Conservation (phyloP, 2,113 vertebrate species). For the Beaufortia kweichowensis region DNA sequence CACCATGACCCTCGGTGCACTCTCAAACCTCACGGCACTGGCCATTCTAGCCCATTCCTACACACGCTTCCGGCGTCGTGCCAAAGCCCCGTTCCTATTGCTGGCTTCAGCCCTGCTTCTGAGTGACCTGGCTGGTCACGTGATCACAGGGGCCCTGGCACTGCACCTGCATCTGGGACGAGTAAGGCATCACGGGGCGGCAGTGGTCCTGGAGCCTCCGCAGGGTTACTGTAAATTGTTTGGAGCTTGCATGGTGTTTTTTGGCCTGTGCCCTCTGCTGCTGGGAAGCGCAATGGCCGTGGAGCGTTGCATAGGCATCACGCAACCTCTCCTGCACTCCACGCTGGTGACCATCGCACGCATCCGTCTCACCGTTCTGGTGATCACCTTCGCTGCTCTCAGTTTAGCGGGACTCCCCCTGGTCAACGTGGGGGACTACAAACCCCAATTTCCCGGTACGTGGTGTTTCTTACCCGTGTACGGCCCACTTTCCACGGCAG, state of each 20-base stretch:
- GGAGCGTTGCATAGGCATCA: conserved; percentile 82
- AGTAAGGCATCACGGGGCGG: background rate
- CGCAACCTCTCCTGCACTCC: conserved; percentile 76
- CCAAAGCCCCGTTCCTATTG: conserved; percentile 78
- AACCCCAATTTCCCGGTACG: conserved; percentile 73
- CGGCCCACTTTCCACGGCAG: conserved; percentile 52
- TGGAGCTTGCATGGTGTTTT: conserved; percentile 84
- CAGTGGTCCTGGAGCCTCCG: conserved; percentile 23
- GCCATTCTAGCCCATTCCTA: conserved; percentile 73
- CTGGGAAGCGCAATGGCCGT: conserved; percentile 82
- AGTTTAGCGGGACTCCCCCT: conserved; percentile 76
- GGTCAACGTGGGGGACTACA: conserved; percentile 73
- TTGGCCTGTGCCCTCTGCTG: conserved; percentile 79
- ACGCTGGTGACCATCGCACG: conserved; percentile 69
- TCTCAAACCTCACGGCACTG: conserved; percentile 81
- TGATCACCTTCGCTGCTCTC: conserved; percentile 67
- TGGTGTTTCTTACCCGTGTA: conserved; percentile 82
- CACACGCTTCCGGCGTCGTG: conserved; percentile 62
- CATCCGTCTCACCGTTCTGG: conserved; percentile 61
- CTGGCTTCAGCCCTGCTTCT: conserved; percentile 77
- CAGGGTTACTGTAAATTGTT: conserved; percentile 75
- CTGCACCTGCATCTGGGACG: conserved; percentile 71
- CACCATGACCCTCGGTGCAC: conserved; percentile 79
- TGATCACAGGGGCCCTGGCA: conserved; percentile 80
- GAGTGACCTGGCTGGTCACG: conserved; percentile 80